phyloP scores from a whole-genome alignment of 1,140 invertebrate species.

The Orchesella cincta region DNA sequence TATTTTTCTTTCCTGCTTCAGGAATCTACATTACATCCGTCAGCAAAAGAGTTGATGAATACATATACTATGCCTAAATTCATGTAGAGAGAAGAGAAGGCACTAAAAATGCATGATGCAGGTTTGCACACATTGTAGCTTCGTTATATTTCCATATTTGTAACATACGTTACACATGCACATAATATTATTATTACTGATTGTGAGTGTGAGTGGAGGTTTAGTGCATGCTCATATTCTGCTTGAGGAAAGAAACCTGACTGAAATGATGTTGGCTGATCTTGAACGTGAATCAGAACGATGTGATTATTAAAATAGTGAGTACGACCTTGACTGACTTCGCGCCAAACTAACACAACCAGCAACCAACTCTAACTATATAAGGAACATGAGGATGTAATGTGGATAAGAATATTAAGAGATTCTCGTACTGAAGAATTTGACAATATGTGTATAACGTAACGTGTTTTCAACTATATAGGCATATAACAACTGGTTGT shows the following conservation, averaged over 20 bases:
- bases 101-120: not conserved
- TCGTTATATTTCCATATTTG: too few species aligned
- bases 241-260: constrained; percentile 12
- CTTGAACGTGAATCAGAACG: constrained; percentile 38
- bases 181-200: not conserved
- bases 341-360: constrained; percentile 36
- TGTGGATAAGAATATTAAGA: not conserved
- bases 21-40: constrained; percentile 23
- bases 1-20: constrained; percentile 20
- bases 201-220: constrained; percentile 2
- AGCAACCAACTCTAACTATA: too few species aligned
- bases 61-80: not conserved
- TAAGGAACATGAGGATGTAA: not conserved
- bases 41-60: constrained; percentile 23
- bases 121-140: not conserved
- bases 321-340: constrained; percentile 41
- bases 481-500: too few species aligned
- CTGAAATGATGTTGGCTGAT: constrained; percentile 24
- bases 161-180: constrained; percentile 1
- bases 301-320: constrained; percentile 30
- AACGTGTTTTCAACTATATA: too few species aligned
- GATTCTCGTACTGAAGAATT: not conserved
- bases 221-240: not conserved
- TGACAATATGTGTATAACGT: not conserved
- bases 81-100: not conserved